Conservation (phyloP, 2,797 vertebrate genomes). For the Chelonia mydas region DNA sequence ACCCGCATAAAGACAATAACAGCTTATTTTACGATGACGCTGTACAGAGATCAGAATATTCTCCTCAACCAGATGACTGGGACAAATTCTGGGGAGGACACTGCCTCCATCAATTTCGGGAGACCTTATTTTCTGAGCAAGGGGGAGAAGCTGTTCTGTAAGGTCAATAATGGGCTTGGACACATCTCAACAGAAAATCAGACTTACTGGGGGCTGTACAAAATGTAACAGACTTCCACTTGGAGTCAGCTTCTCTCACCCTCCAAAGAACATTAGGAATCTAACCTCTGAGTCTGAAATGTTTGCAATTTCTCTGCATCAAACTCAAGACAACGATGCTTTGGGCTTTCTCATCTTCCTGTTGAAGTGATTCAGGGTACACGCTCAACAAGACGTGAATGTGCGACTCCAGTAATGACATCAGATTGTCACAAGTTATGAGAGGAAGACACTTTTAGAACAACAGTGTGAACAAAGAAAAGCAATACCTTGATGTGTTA, state of each 20-base stretch:
- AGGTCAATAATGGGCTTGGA: fast-evolving
- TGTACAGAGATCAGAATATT: fast-evolving
- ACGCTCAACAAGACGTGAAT: neutral
- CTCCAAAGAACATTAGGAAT: neutral
- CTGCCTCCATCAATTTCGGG: neutral
- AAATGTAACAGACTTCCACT: slow-evolving; percentile 42
- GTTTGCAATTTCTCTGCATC: neutral
- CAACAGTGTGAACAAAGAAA: neutral
- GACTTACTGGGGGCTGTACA: slow-evolving; percentile 59
- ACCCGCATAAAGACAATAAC: fast-evolving
- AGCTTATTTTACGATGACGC: fast-evolving
- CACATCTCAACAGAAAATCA: fast-evolving
- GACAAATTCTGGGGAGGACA: fast-evolving
- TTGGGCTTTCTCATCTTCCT: neutral
- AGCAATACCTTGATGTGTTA: neutral
- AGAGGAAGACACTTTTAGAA: neutral
- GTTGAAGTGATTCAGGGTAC: neutral
- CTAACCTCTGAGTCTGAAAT: neutral
- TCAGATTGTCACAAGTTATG: neutral
- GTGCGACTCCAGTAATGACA: neutral
- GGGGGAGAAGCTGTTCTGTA: slow-evolving; percentile 33
- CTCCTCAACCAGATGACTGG: neutral
- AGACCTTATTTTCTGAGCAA: slow-evolving; percentile 31
- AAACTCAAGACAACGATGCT: neutral
- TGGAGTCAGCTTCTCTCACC: slow-evolving; percentile 19